Base-by-base conservation (phyloP, 1,140 invertebrate species). In the Drosophila novamexicana region DNA sequence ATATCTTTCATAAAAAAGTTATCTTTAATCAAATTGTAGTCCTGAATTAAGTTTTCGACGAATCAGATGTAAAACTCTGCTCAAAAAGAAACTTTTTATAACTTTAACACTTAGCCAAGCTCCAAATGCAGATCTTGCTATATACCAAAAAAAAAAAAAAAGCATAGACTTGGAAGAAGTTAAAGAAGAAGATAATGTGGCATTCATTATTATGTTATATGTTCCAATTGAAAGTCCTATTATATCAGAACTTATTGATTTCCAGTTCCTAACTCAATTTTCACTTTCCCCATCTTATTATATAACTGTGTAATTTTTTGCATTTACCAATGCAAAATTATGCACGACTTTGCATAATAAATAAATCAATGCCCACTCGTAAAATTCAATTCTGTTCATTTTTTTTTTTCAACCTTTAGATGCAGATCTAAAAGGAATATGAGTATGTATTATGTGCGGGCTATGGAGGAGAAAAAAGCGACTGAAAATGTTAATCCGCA, bases 401-500 rank as follows among this genome's bases (percentile, higher is more conserved):
- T 36, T 32, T 47, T 49, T 44, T 16, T 36, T n/a, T 50, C 59
- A 53, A 39, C 22, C 10, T 56, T 53, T 56, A 72, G 61, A 44
- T 45, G 45, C 36, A 40, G 7, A 37, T 49, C 37, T 54, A 47
- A 49, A 32, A 22, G 12, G 32, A 47, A 57, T 62, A 8, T 59
- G 42, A 40, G 29, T 49, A 3, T 47, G 42, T 57, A 16, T 56
- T 10, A 6, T 56, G 50, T 56, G 39, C 14, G 6, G 29, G 22
- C 34, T 54, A 7, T 45, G 22, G 45, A 44, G n/a, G 39, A 50
- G 22, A 32, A n/a, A 58, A 68, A 84, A 73, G 77, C 81, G 75
- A 68, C 50, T 75, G 78, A 75, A 91, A 85, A 88, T 84, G 79
- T 91, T 91, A 91, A 91, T 91, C 88, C 88, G 83, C 81, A 91